phyloP scores from a whole-genome alignment of 2,113 vertebrate genomes.

The Ptyas mucosa region DNA sequence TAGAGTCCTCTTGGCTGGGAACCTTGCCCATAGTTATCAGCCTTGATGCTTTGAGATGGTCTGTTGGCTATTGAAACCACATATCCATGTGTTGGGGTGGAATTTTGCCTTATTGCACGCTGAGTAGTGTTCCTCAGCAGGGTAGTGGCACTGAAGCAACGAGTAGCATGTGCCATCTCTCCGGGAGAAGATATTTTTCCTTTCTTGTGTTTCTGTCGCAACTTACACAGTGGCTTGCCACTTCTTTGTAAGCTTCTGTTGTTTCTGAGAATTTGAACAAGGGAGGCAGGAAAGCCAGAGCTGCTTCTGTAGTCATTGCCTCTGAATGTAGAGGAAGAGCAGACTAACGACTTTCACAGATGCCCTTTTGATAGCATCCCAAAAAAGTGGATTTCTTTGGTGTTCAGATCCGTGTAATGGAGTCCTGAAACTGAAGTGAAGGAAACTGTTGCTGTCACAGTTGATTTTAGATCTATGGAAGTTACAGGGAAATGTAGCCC shows the following conservation, averaged over 20 bases:
- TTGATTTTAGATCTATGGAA: conserved; percentile 2
- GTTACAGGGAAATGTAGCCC: neutral
- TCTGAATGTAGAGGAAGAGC: neutral
- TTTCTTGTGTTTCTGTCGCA: conserved; percentile 23
- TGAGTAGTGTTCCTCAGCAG: conserved; percentile 54
- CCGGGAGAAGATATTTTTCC: conserved; percentile 39
- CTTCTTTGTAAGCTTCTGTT: conserved; percentile 29
- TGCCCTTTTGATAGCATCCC: neutral
- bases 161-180: conserved; percentile 50
- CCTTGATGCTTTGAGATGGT: conserved; percentile 61
- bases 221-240: conserved; percentile 2
- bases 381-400: neutral
- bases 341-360: conserved; percentile 4
- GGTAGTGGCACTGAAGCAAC: conserved; percentile 50
- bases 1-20: conserved; percentile 54
- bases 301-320: neutral
- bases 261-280: neutral
- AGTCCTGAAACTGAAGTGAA: conserved; percentile 22
- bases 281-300: neutral
- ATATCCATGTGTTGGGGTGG: conserved; percentile 60
- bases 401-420: conserved; percentile 13
- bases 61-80: conserved; percentile 64
- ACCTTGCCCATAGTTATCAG: conserved; percentile 60
- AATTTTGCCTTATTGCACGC: conserved; percentile 56
- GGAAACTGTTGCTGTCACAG: conserved; percentile 6